A percentile compares a stretch with the other conserved stretches of the same genome.
These are phyloP conservation scores for Pogonomyrmex barbatus DNA, from an alignment of 1,140 invertebrate species.

Conservation along the genomic window DNA sequence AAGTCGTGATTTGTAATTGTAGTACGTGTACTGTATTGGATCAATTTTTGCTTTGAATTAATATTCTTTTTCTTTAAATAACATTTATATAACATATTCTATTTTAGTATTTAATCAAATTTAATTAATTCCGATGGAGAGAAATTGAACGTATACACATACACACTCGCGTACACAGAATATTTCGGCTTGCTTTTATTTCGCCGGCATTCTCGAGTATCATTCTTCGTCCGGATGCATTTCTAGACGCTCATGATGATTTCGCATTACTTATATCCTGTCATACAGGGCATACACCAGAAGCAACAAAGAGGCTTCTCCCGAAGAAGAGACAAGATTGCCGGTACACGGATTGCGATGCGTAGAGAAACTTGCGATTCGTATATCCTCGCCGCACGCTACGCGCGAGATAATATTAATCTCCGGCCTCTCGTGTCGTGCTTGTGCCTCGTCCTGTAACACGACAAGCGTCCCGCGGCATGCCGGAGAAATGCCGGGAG, in stretches of 20 bases:
- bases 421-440: conserved; percentile 73
- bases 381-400: conserved; percentile 35
- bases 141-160: conserved; percentile 23
- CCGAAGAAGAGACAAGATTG: conserved; percentile 52
- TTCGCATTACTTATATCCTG: conserved; percentile 40
- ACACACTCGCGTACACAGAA: not conserved
- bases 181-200: conserved; percentile 25
- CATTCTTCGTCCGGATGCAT: not conserved
- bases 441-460: conserved; percentile 74
- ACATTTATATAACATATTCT: not conserved
- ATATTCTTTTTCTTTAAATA: not conserved
- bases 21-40: no score
- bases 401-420: conserved; percentile 73
- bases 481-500: conserved; percentile 35
- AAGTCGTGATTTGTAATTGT: no score
- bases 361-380: conserved; percentile 37
- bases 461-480: conserved; percentile 37
- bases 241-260: conserved; percentile 35
- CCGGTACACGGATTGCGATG: conserved; percentile 7
- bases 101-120: not conserved
- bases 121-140: not conserved
- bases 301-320: conserved; percentile 48
- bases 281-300: conserved; percentile 47
- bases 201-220: conserved; percentile 2
- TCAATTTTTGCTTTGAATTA: not conserved